A percentile compares a stretch with the other conserved stretches of the same genome.
These are phyloP conservation scores for Pyrocephalus nanus DNA, from an alignment of 2,797 vertebrate species.

Conservation along the genomic window DNA sequence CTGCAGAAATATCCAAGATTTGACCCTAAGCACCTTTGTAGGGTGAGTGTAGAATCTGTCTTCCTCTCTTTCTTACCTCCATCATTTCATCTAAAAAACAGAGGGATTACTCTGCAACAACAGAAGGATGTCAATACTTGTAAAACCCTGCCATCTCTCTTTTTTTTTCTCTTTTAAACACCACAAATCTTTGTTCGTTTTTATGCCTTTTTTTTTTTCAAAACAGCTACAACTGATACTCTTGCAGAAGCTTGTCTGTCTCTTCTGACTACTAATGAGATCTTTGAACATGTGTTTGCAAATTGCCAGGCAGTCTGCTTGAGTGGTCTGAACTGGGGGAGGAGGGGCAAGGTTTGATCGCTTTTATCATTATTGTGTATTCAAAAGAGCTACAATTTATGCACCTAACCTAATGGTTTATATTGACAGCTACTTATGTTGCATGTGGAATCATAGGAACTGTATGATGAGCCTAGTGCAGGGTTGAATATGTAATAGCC, in stretches of 20 bases:
- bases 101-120: background rate
- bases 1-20: background rate
- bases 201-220: background rate
- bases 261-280: conserved; percentile 61
- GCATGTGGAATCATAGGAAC: background rate
- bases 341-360: background rate
- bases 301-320: conserved; percentile 50
- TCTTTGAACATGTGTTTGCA: conserved; percentile 36
- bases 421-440: background rate
- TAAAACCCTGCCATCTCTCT: background rate
- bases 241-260: conserved; percentile 11
- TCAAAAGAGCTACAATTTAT: conserved; percentile 6
- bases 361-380: background rate
- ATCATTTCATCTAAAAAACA: background rate
- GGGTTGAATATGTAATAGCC: background rate
- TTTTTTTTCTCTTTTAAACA: background rate
- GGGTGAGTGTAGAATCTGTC: background rate
- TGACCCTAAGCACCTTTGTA: background rate
- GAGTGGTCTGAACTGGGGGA: background rate
- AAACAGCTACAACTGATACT: background rate
- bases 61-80: background rate
- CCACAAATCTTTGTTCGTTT: background rate
- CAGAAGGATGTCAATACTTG: background rate
- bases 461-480: background rate
- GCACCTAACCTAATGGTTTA: background rate